Evolutionary conservation across 2,797 vertebrate genomes (phyloP).

Genomic region (Lutjanus campechanus): DNA sequence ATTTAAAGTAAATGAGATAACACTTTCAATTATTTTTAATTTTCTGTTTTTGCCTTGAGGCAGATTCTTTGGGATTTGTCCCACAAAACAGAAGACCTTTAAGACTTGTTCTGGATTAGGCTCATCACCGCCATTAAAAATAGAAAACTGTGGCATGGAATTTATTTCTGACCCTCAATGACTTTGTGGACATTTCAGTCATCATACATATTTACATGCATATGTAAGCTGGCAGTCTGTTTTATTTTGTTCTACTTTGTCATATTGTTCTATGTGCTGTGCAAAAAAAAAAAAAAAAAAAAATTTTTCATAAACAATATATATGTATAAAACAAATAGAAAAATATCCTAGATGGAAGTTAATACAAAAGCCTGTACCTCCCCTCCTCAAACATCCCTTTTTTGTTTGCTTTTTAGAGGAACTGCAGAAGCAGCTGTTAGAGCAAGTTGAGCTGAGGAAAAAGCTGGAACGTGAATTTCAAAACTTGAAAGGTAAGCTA

Average conservation of each 20-base stretch:
- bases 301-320: too few relatives aligned
- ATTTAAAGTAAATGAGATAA: background rate
- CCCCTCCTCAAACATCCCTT: slow-evolving; percentile 35
- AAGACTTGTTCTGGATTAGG: slow-evolving; percentile 55
- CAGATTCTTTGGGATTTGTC: slow-evolving; percentile 6
- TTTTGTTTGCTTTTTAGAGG: slow-evolving; percentile 86
- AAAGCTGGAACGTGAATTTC: slow-evolving; percentile 97
- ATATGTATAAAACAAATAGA: slow-evolving; percentile 36
- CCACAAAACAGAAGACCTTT: background rate
- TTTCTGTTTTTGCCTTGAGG: background rate
- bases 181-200: too few relatives aligned
- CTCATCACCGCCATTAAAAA: slow-evolving; percentile 61
- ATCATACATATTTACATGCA: too few relatives aligned
- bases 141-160: slow-evolving; percentile 23
- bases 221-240: too few relatives aligned
- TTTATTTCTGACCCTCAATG: too few relatives aligned
- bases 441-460: slow-evolving; percentile 98
- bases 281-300: too few relatives aligned
- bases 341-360: slow-evolving; percentile 36
- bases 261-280: too few relatives aligned
- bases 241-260: too few relatives aligned
- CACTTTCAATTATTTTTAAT: background rate
- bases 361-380: slow-evolving; percentile 15
- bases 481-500: slow-evolving; percentile 94
- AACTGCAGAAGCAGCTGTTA: slow-evolving; percentile 95